A percentile compares a stretch with the other conserved stretches of the same genome.
Conservation (phyloP, 1,140 invertebrate species). For the Popillia japonica region DNA sequence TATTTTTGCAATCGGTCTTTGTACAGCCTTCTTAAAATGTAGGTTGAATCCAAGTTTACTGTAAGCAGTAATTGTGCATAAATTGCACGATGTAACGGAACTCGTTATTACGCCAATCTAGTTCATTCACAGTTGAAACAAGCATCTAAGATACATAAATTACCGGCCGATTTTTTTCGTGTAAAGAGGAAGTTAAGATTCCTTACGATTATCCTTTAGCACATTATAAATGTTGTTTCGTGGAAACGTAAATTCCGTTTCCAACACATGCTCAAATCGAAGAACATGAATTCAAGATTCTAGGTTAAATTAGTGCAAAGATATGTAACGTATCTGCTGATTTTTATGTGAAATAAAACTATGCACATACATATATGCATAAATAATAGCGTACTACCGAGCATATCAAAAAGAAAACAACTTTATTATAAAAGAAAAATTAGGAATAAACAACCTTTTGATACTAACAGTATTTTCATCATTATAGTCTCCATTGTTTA, state of each 20-base stretch:
- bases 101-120: constrained; percentile 2
- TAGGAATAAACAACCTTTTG: no score
- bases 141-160: constrained; percentile 8
- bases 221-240: neutral
- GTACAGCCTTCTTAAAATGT: constrained; percentile 12
- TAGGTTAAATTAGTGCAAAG: no score
- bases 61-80: constrained; percentile 28
- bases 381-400: no score
- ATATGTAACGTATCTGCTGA: no score
- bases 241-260: neutral
- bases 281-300: no score
- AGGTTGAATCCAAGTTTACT: constrained; percentile 29
- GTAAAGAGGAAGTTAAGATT: neutral
- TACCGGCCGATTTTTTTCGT: constrained; percentile 4
- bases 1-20: constrained; percentile 16
- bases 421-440: no score
- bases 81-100: constrained; percentile 31
- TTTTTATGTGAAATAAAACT: no score
- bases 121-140: constrained; percentile 23
- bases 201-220: neutral
- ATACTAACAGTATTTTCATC: no score
- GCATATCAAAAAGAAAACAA: no score
- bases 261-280: no score
- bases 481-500: no score
- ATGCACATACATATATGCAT: no score